phyloP scores from a whole-genome alignment of 2,888 invertebrate species.

The Sthenelais limicola region DNA sequence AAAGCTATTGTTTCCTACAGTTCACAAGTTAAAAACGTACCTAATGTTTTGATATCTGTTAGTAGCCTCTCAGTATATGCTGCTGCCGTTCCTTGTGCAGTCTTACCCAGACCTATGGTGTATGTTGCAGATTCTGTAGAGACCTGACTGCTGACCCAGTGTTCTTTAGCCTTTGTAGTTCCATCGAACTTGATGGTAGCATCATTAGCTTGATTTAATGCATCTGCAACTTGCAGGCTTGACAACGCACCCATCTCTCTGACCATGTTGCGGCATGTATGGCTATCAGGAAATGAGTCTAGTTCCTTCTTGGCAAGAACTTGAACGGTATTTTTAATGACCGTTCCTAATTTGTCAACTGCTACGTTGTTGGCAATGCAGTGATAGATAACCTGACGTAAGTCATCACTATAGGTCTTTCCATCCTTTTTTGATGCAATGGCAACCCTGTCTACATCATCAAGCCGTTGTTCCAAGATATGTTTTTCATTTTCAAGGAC shows the following conservation, averaged over 20 bases:
- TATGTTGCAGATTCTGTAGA: not conserved
- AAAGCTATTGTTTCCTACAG: no score
- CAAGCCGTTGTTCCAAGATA: not conserved
- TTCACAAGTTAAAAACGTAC: no score
- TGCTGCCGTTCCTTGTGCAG: conserved; percentile 4
- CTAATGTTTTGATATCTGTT: no score
- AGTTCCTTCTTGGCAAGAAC: not conserved
- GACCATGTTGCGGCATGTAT: not conserved
- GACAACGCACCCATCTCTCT: conserved; percentile 3
- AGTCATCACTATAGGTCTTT: not conserved
- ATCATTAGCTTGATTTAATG: not conserved
- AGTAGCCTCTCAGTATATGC: no score
- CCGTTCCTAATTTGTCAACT: not conserved
- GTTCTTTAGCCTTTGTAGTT: conserved; percentile 8
- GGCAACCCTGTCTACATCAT: not conserved
- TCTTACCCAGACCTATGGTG: conserved; percentile 3
- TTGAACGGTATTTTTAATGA: not conserved
- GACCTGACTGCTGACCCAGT: not conserved
- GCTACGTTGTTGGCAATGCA: not conserved
- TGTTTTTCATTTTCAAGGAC: not conserved
- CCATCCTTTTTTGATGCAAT: not conserved
- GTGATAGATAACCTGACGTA: not conserved
- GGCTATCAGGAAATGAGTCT: not conserved
- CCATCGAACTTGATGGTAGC: conserved; percentile 4
- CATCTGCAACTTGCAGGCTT: not conserved